Percentiles rank a stretch among this genome's conserved stretches.
These are phyloP conservation scores for Meriones unguiculatus DNA, from an alignment of 2,113 vertebrate species.

Conservation along the genomic window DNA sequence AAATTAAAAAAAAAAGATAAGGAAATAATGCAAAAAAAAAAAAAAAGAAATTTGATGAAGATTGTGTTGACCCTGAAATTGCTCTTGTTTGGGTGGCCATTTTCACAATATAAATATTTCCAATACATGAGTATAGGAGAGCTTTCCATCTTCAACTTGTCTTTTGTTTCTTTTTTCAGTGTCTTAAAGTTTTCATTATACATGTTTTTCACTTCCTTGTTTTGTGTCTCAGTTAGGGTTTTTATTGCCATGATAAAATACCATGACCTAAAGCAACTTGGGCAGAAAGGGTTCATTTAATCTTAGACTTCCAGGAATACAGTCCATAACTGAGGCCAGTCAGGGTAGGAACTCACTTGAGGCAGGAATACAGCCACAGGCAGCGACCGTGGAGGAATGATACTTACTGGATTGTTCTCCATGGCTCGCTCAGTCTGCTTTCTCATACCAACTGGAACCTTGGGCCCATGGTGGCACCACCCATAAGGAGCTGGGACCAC, in stretches of 20 bases:
- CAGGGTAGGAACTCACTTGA: not conserved
- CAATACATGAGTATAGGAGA: not conserved
- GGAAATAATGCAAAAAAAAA: no score
- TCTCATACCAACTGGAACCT: not conserved
- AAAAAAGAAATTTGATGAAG: not conserved
- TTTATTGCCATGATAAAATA: not conserved
- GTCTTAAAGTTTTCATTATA: not conserved
- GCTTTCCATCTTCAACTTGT: not conserved
- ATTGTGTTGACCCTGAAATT: not conserved
- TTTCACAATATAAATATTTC: not conserved
- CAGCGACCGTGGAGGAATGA: not conserved
- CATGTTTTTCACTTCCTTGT: not conserved
- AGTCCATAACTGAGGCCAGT: not conserved
- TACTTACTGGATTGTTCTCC: not conserved
- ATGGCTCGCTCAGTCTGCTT: not conserved
- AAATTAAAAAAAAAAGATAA: no score
- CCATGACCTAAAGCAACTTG: not conserved
- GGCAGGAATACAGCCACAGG: not conserved
- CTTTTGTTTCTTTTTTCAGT: not conserved
- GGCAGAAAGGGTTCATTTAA: no score
- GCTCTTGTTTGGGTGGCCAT: not conserved
- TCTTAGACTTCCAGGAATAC: not conserved
- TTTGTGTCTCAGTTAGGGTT: not conserved
- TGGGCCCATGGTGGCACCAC: not conserved
- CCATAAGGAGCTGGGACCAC: not conserved